phyloP scores from a whole-genome alignment of 2,888 invertebrate genomes.

The Synanthedon andrenaeformis region DNA sequence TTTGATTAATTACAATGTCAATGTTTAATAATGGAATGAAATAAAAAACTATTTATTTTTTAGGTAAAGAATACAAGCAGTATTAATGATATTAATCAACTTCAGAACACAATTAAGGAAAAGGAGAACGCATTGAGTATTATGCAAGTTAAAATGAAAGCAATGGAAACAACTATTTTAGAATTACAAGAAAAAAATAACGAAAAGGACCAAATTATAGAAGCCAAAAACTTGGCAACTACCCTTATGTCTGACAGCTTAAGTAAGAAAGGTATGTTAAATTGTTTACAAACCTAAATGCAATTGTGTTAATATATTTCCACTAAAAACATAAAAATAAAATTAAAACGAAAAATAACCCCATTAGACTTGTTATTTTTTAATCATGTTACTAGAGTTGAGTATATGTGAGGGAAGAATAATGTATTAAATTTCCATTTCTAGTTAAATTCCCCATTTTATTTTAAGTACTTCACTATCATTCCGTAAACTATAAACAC shows the following conservation, averaged over 20 bases:
- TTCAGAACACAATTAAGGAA: conserved; percentile 75
- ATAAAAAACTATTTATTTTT: no score
- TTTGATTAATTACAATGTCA: no score
- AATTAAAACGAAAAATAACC: not conserved
- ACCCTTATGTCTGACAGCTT: conserved; percentile 81
- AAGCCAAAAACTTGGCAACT: conserved; percentile 83
- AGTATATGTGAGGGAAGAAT: no score
- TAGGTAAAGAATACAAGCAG: conserved; percentile 35
- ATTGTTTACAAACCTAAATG: no score
- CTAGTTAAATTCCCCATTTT: no score
- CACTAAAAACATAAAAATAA: not conserved
- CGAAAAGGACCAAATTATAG: conserved; percentile 86
- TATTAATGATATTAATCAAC: conserved; percentile 46
- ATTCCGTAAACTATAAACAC: no score
- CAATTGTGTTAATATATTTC: no score
- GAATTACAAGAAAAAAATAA: conserved; percentile 86
- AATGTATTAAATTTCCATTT: no score
- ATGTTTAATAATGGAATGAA: no score
- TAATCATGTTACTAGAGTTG: not conserved
- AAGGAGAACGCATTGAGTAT: conserved; percentile 54
- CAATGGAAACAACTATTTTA: conserved; percentile 80
- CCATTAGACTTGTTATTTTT: not conserved
- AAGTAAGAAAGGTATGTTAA: conserved; percentile 67
- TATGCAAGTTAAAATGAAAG: conserved; percentile 61
- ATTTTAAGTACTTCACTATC: no score